Percentiles rank a stretch among this genome's conserved stretches.
Evolutionary conservation across 2,797 vertebrate species (phyloP).

Genomic region (Tangara arthus): DNA sequence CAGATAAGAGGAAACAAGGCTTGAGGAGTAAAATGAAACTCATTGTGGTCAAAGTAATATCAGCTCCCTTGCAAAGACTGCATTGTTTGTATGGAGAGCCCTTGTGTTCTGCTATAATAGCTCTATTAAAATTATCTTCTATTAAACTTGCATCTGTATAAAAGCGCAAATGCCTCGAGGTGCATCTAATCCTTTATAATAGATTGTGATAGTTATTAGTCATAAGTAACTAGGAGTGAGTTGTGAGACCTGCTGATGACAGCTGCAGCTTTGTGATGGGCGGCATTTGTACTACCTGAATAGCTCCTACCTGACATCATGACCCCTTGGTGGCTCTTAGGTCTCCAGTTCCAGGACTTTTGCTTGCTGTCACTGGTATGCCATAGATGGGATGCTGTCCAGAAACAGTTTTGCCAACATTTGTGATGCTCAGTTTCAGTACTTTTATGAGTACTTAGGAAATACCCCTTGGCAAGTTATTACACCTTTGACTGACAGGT

Average conservation of each 20-base stretch:
- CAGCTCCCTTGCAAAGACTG: neutral
- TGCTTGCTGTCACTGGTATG: slow-evolving; percentile 82
- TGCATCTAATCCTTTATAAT: neutral
- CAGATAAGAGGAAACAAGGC: neutral
- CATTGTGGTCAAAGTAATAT: neutral
- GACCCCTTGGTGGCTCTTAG: slow-evolving; percentile 46
- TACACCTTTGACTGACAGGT: slow-evolving; percentile 86
- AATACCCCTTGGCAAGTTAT: slow-evolving; percentile 83
- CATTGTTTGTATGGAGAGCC: neutral
- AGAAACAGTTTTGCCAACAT: slow-evolving; percentile 77
- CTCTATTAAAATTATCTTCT: slow-evolving; percentile 4
- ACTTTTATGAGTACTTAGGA: slow-evolving; percentile 86
- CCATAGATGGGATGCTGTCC: slow-evolving; percentile 78
- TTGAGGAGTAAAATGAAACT: neutral
- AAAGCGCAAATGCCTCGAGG: neutral
- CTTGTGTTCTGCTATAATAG: slow-evolving; percentile 13
- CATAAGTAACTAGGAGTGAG: neutral
- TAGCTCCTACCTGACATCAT: neutral
- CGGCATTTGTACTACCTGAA: neutral
- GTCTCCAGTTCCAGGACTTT: slow-evolving; percentile 78
- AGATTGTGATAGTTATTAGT: neutral
- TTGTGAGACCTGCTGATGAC: neutral
- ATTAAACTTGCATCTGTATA: neutral
- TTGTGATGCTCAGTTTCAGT: slow-evolving; percentile 83
- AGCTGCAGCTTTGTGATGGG: neutral